Conservation (phyloP, 2,113 vertebrate genomes). For the Blennius ocellaris region DNA sequence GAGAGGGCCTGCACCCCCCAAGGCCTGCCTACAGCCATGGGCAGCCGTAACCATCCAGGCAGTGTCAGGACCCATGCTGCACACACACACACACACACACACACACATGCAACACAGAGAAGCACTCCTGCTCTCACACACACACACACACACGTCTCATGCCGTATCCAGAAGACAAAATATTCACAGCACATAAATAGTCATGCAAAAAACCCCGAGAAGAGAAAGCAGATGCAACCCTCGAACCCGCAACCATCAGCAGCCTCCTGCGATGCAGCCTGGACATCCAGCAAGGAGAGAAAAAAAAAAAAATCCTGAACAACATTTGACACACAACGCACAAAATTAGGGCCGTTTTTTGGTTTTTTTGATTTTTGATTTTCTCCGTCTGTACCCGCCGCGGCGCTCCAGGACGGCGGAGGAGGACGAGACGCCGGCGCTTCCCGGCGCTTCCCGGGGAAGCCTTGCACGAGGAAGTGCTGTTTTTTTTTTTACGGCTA, state of each 20-base stretch:
- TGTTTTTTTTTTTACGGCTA: slow-evolving; percentile 81
- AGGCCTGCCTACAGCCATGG: slow-evolving; percentile 89
- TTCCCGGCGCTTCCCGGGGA: slow-evolving; percentile 52
- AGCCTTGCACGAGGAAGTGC: slow-evolving; percentile 75
- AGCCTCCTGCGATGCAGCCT: slow-evolving; percentile 50
- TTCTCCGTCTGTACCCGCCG: slow-evolving; percentile 15
- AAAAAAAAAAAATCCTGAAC: not conserved
- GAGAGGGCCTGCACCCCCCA: slow-evolving; percentile 90
- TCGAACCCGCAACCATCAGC: slow-evolving; percentile 20
- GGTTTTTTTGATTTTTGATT: slow-evolving; percentile 15
- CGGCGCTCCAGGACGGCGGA: slow-evolving; percentile 42
- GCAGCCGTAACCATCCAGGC: slow-evolving; percentile 79
- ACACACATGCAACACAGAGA: slow-evolving; percentile 19
- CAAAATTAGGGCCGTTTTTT: slow-evolving; percentile 1
- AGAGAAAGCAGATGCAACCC: slow-evolving; percentile 43
- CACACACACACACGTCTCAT: slow-evolving; percentile 22
- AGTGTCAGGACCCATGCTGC: slow-evolving; percentile 74
- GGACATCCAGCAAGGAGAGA: slow-evolving; percentile 8
- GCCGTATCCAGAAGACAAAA: slow-evolving; percentile 68
- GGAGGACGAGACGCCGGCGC: slow-evolving; percentile 54
- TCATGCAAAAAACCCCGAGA: slow-evolving; percentile 54
- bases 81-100: slow-evolving; percentile 29
- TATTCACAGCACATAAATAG: slow-evolving; percentile 73
- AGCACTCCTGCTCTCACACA: slow-evolving; percentile 29
- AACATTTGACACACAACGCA: slow-evolving; percentile 12